Base-by-base conservation (phyloP, 2,113 vertebrate species). In the Chaetorhynchus papuensis region DNA sequence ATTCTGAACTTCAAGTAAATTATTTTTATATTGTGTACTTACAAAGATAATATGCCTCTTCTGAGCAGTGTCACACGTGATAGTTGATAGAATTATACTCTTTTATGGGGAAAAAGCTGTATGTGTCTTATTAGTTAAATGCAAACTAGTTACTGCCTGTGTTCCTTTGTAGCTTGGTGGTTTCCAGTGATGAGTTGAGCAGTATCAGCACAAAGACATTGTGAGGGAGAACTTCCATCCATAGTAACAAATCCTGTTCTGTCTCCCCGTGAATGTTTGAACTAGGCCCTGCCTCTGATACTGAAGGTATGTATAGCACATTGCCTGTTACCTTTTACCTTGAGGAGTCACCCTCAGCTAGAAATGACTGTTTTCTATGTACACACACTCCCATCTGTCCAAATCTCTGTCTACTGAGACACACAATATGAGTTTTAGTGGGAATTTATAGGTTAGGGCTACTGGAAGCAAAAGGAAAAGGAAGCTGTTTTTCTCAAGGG, bases 301-400 rank as follows among this genome's bases (percentile, higher is more conserved):
- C 10, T 44, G 72, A 33, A 54, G 41, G 50, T 50, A 3, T 2
- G 6, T 30, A 22, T 3, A 59, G 37, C 9, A 26, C 28, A 8
- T 28, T 74, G 50, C 35, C 52, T 77, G 35, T 80, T 81, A 39
- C 31, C 35, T 77, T 68, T 31, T 59, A 49, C 49, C 84, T 96
- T 85, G 97, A 97, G 42, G 94, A 83, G 15, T 93, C 68, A 74
- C 96, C 97, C 53, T 96, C 90, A 69, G 97, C 93, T 14, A 97
- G 94, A 33, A 96, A 56, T 96, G 94, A 83, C 96, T 97, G 94
- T 49, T 98, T 97, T 14, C 97, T 95, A 45, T 97, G 96, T 15
- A 97, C 87, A 1, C 1, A 6, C 5, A 6, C 30, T 54, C 14
- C 35, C 44, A 1, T 44, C 70, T 77, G 39, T 64, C 54, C 59